Evolutionary conservation across 1,140 invertebrate genomes (phyloP), one percentile per base, ranked within the genome.

Genomic region (Ganaspis sp.): DNA sequence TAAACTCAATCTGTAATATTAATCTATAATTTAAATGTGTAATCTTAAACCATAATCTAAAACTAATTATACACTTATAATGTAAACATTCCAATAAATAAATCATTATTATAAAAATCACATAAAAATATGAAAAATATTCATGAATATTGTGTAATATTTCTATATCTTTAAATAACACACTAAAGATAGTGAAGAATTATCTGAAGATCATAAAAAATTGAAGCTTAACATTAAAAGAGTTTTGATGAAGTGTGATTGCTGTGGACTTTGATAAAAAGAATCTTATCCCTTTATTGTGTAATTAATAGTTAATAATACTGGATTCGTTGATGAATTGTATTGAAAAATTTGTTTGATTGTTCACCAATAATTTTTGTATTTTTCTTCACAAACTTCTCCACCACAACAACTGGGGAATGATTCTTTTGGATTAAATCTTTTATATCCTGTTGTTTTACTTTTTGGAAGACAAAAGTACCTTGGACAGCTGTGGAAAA

Each of bases 321-420:
- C 26, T 64, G 58, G 4, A 64, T 58, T 3, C 23, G 19, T 23
- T 15, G n/a, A 15, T 49, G 4, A 54, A 21, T 54, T 58, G 9
- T 23, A 21, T 23, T 9, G 9, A 49, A 49, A 40, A 9, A 9
- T 9, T 4, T 49, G 19, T 58, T 23, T 34, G n/a, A 74, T 19
- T 19, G 29, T 2, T 23, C 19, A 17, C 9, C 58, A 54, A 34
- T 38, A 49, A 42, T 11, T 75, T 17, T 17, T 54, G 49, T 21
- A 45, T 1, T 21, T 58, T 6, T 11, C 11, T 12, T 21, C 15
- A 17, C 78, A 84, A 69, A 77, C 71, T 15, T 70, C 69, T 49
- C 74, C 12, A 9, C 1, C 21, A 21, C 80, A 82, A 23, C 76
- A 82, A n/a, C 76, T 15, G 1, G 82, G 76, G 23, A 37, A 78